phyloP scores from a whole-genome alignment of 2,888 invertebrate genomes.

The Entomobrya multifasciata region DNA sequence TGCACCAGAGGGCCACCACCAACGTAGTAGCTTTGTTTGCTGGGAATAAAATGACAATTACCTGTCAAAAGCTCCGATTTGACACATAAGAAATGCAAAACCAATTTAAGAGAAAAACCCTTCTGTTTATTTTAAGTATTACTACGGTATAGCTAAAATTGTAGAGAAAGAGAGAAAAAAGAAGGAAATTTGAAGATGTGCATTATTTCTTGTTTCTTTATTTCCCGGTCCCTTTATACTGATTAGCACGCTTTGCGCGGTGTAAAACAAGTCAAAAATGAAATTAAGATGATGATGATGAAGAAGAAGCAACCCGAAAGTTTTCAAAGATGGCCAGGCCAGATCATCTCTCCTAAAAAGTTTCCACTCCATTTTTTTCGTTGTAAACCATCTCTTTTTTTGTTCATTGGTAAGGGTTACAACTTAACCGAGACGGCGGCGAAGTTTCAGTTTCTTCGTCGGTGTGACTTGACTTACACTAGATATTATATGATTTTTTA shows the following conservation, averaged over 20 bases:
- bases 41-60: slow-evolving; percentile 49
- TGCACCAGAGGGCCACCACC: too few relatives aligned
- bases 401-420: slow-evolving; percentile 21
- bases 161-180: neutral
- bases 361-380: neutral
- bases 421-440: too few relatives aligned
- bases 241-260: slow-evolving; percentile 12
- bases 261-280: slow-evolving; percentile 16
- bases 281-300: slow-evolving; percentile 6
- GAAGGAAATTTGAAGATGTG: neutral
- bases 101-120: neutral
- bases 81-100: slow-evolving; percentile 10
- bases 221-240: slow-evolving; percentile 30
- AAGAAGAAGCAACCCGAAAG: slow-evolving; percentile 20
- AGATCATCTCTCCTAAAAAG: too few relatives aligned
- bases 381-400: slow-evolving; percentile 26
- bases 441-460: too few relatives aligned
- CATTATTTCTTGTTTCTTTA: neutral
- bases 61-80: slow-evolving; percentile 49
- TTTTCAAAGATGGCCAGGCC: too few relatives aligned
- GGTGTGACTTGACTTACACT: too few relatives aligned
- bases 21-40: neutral
- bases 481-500: too few relatives aligned
- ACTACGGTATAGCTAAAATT: neutral
- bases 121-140: slow-evolving; percentile 33